These are phyloP conservation scores for Syngnathus floridae DNA, from an alignment of 2,113 vertebrate genomes.

Conservation along the genomic window DNA sequence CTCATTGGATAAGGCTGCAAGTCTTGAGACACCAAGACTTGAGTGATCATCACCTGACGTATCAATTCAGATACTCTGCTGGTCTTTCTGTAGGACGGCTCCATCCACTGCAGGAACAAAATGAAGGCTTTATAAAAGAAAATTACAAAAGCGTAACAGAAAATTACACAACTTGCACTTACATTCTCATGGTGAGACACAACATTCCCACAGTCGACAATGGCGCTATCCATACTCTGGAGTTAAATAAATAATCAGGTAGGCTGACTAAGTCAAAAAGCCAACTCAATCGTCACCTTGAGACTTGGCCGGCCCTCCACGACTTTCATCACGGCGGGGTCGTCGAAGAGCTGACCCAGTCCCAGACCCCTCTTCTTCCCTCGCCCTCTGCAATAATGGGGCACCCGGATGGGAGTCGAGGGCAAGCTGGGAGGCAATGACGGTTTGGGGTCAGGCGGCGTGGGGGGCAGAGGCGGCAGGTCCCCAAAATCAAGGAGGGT, in stretches of 20 bases:
- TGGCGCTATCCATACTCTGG: conserved; percentile 77
- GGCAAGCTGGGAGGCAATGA: conserved; percentile 8
- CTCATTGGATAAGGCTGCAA: not conserved
- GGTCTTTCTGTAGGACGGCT: conserved; percentile 44
- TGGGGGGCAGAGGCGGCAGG: not conserved
- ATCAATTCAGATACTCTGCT: conserved; percentile 52
- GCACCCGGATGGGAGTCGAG: conserved; percentile 34
- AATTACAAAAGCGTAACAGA: not conserved
- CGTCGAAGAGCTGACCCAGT: conserved; percentile 69
- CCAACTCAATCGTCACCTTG: conserved; percentile 65
- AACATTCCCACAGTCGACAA: conserved; percentile 73
- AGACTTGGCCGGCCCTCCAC: conserved; percentile 71
- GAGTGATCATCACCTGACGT: conserved; percentile 57
- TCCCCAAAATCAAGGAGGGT: conserved; percentile 41
- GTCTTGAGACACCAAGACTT: not conserved
- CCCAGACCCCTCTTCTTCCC: conserved; percentile 34
- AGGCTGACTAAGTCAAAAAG: not conserved
- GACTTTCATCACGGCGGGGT: conserved; percentile 80
- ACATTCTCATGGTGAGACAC: conserved; percentile 53
- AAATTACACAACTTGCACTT: conserved; percentile 8
- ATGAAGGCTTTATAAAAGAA: not conserved
- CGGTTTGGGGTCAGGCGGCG: conserved; percentile 20
- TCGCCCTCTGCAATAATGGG: conserved; percentile 17
- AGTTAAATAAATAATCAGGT: not conserved
- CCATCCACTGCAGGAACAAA: conserved; percentile 41